These are phyloP conservation scores for Oxyruncus cristatus DNA, from an alignment of 2,113 vertebrate species.

Conservation along the genomic window DNA sequence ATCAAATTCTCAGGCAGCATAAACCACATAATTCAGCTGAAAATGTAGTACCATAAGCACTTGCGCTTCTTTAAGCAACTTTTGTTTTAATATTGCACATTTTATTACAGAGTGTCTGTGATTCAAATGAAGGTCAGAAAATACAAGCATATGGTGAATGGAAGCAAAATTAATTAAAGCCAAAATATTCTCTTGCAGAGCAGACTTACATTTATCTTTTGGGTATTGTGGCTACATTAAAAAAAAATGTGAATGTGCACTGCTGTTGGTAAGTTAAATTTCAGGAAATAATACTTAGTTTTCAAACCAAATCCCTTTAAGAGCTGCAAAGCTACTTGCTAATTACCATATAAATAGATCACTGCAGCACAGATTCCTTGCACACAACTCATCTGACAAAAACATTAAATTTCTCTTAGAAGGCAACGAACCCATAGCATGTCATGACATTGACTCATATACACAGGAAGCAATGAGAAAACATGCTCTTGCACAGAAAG, in stretches of 20 bases:
- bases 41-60: neutral
- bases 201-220: conserved; percentile 57
- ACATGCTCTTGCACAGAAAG: neutral
- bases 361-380: conserved; percentile 40
- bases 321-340: conserved; percentile 61
- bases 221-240: conserved; percentile 22
- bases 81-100: neutral
- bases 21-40: neutral
- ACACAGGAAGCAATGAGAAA: neutral
- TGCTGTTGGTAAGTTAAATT: conserved; percentile 45
- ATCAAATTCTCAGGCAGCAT: neutral
- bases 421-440: neutral
- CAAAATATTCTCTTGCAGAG: conserved; percentile 5
- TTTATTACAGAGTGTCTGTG: conserved; percentile 7
- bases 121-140: conserved; percentile 61
- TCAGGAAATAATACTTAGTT: conserved; percentile 34
- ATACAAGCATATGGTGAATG: conserved; percentile 30
- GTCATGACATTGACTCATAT: neutral
- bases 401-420: neutral
- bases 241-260: neutral
- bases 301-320: conserved; percentile 67
- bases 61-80: neutral
- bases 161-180: conserved; percentile 63
- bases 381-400: conserved; percentile 35
- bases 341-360: conserved; percentile 67